Evolutionary conservation across 2,888 invertebrate species (phyloP), one percentile per base, ranked within the genome.

Genomic region (Andrena bicolor): DNA sequence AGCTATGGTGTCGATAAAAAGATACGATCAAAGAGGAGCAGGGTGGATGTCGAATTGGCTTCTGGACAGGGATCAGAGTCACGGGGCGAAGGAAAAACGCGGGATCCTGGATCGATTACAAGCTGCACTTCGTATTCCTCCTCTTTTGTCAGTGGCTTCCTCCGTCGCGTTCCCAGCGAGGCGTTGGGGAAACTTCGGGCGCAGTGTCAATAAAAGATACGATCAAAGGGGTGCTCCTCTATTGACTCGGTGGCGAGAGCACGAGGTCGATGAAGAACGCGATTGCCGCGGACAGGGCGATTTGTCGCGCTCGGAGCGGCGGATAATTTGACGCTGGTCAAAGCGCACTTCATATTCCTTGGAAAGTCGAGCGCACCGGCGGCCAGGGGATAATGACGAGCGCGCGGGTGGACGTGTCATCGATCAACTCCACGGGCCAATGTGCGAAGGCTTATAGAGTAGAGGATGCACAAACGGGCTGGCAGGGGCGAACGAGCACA

Each of bases 371-470:
- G 60, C 48, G 65, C 8, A 30, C 32, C 16, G 10, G 28, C 53
- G 53, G 16, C 35, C n/a, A 6, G 13, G 53, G 60, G 69, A 70
- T 75, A 75, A 82, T 70, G 75, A 75, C 60, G 74, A 65, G 81
- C 28, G 35, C 63, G 26, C 63, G 7, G 60, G 35, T 32, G 81
- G 51, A 65, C 63, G 70, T 51, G 69, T 74, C 75, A 82, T 82
- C 81, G 81, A 82, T 82, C 81, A 82, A 82, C 60, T 61, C 51
- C 35, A 32, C 28, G 72, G 30, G 32, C 26, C 20, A 20, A 13
- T 23, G 61, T 20, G 77, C 53, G 79, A 64, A 78, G 56, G 68
- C 78, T 79, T 69, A 79, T 79, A 58, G 70, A 58, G 65, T 79
- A 58, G 64, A 26, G 16, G 49, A 80, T 72, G 65, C 80, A 61